These are phyloP conservation scores for Oxyteleia sp. DNA, from an alignment of 2,888 invertebrate genomes.

Conservation along the genomic window DNA sequence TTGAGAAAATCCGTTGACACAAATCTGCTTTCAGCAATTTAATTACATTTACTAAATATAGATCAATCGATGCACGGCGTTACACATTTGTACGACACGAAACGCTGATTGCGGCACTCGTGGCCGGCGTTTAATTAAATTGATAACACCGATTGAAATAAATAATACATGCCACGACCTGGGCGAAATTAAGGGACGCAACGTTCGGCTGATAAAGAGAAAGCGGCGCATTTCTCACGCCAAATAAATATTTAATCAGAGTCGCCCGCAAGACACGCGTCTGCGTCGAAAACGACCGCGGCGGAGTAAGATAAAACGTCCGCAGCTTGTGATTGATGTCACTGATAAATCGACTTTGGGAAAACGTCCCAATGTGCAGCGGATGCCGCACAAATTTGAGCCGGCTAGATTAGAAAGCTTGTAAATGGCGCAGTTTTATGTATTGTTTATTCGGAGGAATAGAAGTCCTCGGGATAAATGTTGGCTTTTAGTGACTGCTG, in stretches of 20 bases:
- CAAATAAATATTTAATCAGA: constrained; percentile 56
- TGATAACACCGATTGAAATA: constrained; percentile 29
- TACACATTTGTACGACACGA: background rate
- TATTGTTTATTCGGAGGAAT: constrained; percentile 33
- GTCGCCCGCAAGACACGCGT: constrained; percentile 18
- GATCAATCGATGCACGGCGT: constrained; percentile 7
- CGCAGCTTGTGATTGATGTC: constrained; percentile 36
- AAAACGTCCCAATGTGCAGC: constrained; percentile 19
- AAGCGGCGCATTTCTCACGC: constrained; percentile 30
- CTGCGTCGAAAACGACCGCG: constrained; percentile 16
- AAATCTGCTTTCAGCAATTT: background rate
- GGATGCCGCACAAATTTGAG: constrained; percentile 22
- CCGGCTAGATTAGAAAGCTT: constrained; percentile 32
- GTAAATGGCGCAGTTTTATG: constrained; percentile 45
- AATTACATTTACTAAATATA: constrained; percentile 34
- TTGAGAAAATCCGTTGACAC: constrained; percentile 11
- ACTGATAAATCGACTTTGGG: constrained; percentile 46
- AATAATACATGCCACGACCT: constrained; percentile 21
- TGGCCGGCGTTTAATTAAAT: constrained; percentile 25
- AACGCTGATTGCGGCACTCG: background rate
- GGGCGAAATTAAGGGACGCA: constrained; percentile 2
- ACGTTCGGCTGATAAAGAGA: constrained; percentile 11
- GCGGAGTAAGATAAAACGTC: constrained; percentile 31
- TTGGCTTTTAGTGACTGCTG: constrained; percentile 25
- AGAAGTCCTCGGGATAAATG: constrained; percentile 27